A percentile compares a stretch with the other conserved stretches of the same genome.
phyloP scores from a whole-genome alignment of 2,113 vertebrate genomes.

The Cololabis saira region DNA sequence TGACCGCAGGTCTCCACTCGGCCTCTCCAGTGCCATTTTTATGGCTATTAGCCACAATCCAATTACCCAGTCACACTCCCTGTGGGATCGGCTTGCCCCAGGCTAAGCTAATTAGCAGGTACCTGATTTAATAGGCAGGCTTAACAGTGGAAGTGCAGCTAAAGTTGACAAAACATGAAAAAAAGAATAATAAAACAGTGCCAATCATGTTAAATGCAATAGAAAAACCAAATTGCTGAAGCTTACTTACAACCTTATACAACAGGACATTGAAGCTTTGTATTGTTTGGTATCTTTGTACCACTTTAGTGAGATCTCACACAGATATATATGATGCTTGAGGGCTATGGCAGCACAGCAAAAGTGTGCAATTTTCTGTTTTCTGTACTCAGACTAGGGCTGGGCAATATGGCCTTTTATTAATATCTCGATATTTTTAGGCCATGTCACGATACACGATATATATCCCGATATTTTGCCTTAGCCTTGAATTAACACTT shows the following conservation, averaged over 20 bases:
- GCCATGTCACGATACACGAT: too few species aligned
- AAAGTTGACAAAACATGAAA: background rate
- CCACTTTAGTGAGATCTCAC: constrained; percentile 22
- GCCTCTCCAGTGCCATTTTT: constrained; percentile 23
- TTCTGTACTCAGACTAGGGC: too few species aligned
- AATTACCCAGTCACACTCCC: constrained; percentile 46
- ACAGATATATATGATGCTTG: constrained; percentile 10
- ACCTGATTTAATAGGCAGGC: constrained; percentile 20
- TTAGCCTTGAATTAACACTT: too few species aligned
- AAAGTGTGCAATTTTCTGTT: background rate
- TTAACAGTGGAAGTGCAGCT: constrained; percentile 10
- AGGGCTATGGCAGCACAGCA: background rate
- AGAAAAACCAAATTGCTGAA: too few species aligned
- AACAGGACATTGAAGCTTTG: background rate
- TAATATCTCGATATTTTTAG: too few species aligned
- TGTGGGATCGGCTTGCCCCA: constrained; percentile 15
- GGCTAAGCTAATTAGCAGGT: constrained; percentile 58
- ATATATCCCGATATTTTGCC: too few species aligned
- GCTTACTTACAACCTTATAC: background rate
- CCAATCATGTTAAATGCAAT: background rate
- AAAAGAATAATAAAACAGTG: background rate
- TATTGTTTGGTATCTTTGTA: constrained; percentile 16
- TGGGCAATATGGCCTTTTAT: too few species aligned
- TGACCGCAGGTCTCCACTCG: constrained; percentile 25
- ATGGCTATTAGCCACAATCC: constrained; percentile 49